Percentiles rank a stretch among this genome's conserved stretches.
phyloP scores from a whole-genome alignment of 2,888 invertebrate species.

The Polyommatus iphigenia region DNA sequence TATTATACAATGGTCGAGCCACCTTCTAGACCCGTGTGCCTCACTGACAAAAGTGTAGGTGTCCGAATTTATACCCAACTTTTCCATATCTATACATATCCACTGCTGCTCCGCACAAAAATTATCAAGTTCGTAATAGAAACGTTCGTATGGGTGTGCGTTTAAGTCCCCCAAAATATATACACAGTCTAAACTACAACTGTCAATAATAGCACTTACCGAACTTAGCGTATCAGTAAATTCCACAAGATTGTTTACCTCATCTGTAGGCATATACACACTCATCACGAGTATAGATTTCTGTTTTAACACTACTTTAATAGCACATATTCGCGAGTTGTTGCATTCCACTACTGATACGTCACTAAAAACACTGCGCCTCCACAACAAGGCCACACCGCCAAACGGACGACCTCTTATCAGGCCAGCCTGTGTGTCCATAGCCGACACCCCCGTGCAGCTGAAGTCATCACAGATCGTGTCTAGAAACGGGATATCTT shows the following conservation, averaged over 20 bases:
- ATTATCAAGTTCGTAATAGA: background rate
- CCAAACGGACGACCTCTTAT: slow-evolving; percentile 34
- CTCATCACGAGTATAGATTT: slow-evolving; percentile 35
- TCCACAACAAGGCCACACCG: slow-evolving; percentile 36
- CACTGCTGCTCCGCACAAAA: background rate
- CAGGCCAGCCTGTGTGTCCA: slow-evolving; percentile 34
- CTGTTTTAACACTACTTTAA: slow-evolving; percentile 27
- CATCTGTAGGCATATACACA: slow-evolving; percentile 40
- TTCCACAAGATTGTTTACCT: slow-evolving; percentile 34
- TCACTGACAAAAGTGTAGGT: background rate
- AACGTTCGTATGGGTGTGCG: slow-evolving; percentile 25
- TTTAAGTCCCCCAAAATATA: slow-evolving; percentile 25
- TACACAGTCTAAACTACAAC: slow-evolving; percentile 34
- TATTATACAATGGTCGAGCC: background rate
- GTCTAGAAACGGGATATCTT: slow-evolving; percentile 31
- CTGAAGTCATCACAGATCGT: slow-evolving; percentile 29
- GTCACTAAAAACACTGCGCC: slow-evolving; percentile 31
- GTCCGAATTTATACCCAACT: background rate
- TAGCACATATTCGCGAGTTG: slow-evolving; percentile 25
- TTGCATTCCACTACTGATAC: slow-evolving; percentile 34
- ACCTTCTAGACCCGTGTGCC: background rate
- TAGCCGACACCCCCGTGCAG: slow-evolving; percentile 29
- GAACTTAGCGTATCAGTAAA: slow-evolving; percentile 38
- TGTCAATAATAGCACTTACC: slow-evolving; percentile 36
- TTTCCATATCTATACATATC: background rate